Conservation (phyloP, 2,888 invertebrate genomes). For the Dynastes hyllus region DNA sequence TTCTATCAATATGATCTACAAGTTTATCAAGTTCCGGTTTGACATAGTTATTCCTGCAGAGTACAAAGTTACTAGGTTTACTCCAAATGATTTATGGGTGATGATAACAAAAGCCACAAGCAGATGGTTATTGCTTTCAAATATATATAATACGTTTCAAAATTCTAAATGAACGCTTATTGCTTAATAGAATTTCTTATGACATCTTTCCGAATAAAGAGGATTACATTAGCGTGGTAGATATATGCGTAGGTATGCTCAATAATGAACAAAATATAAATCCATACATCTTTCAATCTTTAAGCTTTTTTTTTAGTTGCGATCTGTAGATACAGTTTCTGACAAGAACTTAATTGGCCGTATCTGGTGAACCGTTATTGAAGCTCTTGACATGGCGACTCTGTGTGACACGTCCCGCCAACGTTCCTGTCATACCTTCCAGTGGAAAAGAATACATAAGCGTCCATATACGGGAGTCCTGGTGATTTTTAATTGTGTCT, state of each 20-base stretch:
- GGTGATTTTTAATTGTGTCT: conserved; percentile 43
- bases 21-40: too few relatives aligned
- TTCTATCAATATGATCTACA: too few relatives aligned
- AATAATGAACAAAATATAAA: conserved; percentile 5
- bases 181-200: too few relatives aligned
- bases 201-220: too few relatives aligned
- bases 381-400: conserved; percentile 32
- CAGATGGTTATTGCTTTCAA: too few relatives aligned
- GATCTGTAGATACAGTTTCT: conserved; percentile 29
- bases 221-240: too few relatives aligned
- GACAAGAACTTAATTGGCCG: conserved; percentile 42
- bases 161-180: too few relatives aligned
- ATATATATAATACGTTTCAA: too few relatives aligned
- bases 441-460: conserved; percentile 37
- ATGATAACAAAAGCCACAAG: too few relatives aligned
- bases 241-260: not conserved
- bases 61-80: too few relatives aligned
- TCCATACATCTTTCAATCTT: conserved; percentile 10
- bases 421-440: conserved; percentile 44
- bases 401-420: conserved; percentile 44
- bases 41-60: too few relatives aligned
- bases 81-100: too few relatives aligned
- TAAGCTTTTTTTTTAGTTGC: conserved; percentile 11
- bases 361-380: conserved; percentile 37
- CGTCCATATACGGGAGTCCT: conserved; percentile 28